Evolutionary conservation across 2,888 invertebrate genomes (phyloP), one percentile per base, ranked within the genome.

Genomic region (Melieria omissa): DNA sequence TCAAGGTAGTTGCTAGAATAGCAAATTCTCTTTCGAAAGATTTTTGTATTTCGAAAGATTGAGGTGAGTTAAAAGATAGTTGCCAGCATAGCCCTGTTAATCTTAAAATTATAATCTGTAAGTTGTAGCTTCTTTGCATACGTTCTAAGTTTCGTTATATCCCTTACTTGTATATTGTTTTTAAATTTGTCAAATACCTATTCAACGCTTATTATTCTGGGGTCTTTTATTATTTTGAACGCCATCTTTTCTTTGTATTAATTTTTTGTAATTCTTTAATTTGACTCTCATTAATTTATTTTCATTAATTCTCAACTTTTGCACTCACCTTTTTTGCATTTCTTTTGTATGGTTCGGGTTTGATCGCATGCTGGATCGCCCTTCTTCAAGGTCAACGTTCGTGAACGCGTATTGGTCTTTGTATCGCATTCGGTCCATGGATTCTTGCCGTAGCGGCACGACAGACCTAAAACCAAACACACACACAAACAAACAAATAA

Each of bases 341-440:
- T 95, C 89, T 95, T 95, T 87, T 94, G 93, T 80, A 96, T 93
- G 74, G 92, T 94, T 89, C 95, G 95, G 80, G 93, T 92, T 78
- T 91, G 91, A 85, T 95, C 95, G 87, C 96, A 96, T 79, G 90
- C 91, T 74, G 91, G 90, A 85, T 95, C 94, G 54, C 95, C 95
- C 85, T 94, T 95, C 89, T 96, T 96, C 82, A 96, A 88, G 45
- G 93, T 95, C 79, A 96, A 89, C 75, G 93, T 94, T 79, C 96
- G 90, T 67, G 93, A 92, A 79, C 95, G 91, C 83, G 92, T 91
- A 87, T 96, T 95, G 74, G 93, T 93, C 86, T 93, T 93, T 58
- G 92, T 87, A 85, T 96, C 95, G 85, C 96, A 96, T 82, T 95
- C 95, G 78, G 94, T 92, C 96, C 96, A 96, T 57, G 93, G 90